Evolutionary conservation across 2,797 vertebrate genomes (phyloP).

Genomic region (Channallabes apus): DNA sequence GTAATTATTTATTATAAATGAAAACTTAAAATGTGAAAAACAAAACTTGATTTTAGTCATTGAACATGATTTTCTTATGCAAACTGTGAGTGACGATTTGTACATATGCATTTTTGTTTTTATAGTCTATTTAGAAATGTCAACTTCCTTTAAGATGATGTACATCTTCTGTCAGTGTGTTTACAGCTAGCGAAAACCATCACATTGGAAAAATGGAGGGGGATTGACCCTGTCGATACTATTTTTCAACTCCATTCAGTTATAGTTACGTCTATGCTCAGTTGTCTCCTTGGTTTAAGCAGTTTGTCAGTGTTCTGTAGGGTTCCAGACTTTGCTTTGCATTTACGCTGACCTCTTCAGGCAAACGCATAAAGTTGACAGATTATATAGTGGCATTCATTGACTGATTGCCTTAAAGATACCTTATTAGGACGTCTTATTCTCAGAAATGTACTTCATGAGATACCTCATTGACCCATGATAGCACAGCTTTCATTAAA

Average conservation of each 20-base stretch:
- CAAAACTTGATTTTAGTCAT: conserved; percentile 26
- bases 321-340: conserved; percentile 11
- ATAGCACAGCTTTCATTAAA: conserved; percentile 36
- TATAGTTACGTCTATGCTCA: background rate
- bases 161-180: conserved; percentile 47
- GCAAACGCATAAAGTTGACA: conserved; percentile 33
- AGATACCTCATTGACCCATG: conserved; percentile 48
- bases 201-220: conserved; percentile 52
- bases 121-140: conserved; percentile 74
- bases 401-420: conserved; percentile 57
- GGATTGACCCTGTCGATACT: conserved; percentile 33
- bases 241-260: conserved; percentile 24
- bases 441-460: conserved; percentile 27
- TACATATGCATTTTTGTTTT: conserved; percentile 34
- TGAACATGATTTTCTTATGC: conserved; percentile 32
- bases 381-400: conserved; percentile 49
- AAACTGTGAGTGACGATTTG: conserved; percentile 31
- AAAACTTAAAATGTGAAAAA: conserved; percentile 40
- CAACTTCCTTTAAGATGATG: conserved; percentile 25
- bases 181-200: conserved; percentile 51
- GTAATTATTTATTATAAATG: conserved; percentile 13
- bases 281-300: conserved; percentile 18
- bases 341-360: conserved; percentile 51
- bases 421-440: conserved; percentile 25
- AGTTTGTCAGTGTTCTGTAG: conserved; percentile 6